phyloP scores from a whole-genome alignment of 1,140 invertebrate genomes.

The Halictus rubicundus region DNA sequence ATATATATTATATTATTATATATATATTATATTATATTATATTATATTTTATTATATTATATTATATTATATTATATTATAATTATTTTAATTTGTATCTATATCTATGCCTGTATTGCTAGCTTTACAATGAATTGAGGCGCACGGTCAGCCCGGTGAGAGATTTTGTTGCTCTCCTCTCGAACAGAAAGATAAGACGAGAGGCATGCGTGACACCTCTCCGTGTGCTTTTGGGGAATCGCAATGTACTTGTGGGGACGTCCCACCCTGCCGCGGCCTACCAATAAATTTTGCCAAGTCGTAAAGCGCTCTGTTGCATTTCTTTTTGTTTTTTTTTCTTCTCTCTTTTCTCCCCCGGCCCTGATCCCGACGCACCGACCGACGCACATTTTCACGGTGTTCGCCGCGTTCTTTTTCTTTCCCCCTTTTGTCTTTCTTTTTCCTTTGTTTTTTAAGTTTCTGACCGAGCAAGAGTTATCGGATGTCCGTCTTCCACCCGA shows the following conservation, averaged over 20 bases:
- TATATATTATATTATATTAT: conserved; percentile 59
- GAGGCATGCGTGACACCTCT: conserved; percentile 55
- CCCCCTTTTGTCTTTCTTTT: neutral
- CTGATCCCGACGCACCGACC: too few relatives aligned
- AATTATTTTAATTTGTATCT: conserved; percentile 62
- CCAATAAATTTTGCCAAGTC: conserved; percentile 75
- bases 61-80: conserved; percentile 62
- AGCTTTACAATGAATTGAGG: conserved; percentile 67
- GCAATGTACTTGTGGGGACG: conserved; percentile 72
- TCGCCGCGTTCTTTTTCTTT: neutral
- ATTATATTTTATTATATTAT: conserved; percentile 61
- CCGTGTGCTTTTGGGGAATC: conserved; percentile 68
- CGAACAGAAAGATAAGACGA: conserved; percentile 55
- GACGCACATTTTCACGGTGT: conserved; percentile 31
- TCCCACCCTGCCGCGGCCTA: conserved; percentile 65
- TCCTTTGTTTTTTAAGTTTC: neutral
- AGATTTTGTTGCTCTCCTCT: conserved; percentile 41
- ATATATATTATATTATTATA: conserved; percentile 24
- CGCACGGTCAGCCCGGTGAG: conserved; percentile 51
- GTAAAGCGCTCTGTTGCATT: conserved; percentile 58
- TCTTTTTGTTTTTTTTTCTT: neutral
- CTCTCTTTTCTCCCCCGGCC: neutral
- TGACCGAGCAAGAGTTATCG: conserved; percentile 37
- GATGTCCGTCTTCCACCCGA: conserved; percentile 38
- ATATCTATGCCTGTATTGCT: conserved; percentile 67